Evolutionary conservation across 2,888 invertebrate genomes (phyloP).

Genomic region (Brachyptera putata): DNA sequence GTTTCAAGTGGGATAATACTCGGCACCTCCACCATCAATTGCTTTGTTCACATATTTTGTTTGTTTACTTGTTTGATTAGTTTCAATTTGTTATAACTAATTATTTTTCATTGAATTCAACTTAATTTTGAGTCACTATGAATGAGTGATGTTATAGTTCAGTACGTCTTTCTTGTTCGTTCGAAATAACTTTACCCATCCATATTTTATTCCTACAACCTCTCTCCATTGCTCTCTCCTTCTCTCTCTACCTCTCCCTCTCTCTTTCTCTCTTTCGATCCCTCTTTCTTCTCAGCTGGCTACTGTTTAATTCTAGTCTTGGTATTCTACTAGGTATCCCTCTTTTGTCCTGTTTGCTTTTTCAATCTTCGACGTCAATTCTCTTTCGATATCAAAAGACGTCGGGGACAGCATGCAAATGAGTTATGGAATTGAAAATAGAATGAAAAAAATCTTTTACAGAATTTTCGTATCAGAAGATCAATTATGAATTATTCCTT

Average conservation of each 20-base stretch:
- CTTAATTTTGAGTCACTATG: neutral
- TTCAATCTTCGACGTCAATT: conserved; percentile 19
- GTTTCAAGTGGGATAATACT: no score
- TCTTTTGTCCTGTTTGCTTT: conserved; percentile 15
- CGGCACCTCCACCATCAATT: no score
- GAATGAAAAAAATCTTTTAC: neutral
- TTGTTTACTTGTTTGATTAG: no score
- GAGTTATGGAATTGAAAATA: no score
- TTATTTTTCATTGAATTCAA: neutral
- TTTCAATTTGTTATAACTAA: neutral
- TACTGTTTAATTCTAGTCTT: conserved; percentile 2
- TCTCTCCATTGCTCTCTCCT: neutral
- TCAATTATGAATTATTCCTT: conserved; percentile 19
- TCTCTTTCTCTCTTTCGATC: neutral
- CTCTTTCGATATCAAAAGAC: conserved; percentile 19
- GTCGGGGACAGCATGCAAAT: conserved; percentile 12
- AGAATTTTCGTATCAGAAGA: conserved; percentile 12
- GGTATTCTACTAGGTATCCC: conserved; percentile 12
- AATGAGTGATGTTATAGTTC: no score
- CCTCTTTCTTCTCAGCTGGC: neutral
- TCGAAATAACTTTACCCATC: no score
- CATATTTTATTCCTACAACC: neutral
- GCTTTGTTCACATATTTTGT: no score
- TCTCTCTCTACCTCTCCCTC: neutral
- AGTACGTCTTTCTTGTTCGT: no score